Conservation (phyloP, 2,888 invertebrate species). For the Rhyacophila evoluta region DNA sequence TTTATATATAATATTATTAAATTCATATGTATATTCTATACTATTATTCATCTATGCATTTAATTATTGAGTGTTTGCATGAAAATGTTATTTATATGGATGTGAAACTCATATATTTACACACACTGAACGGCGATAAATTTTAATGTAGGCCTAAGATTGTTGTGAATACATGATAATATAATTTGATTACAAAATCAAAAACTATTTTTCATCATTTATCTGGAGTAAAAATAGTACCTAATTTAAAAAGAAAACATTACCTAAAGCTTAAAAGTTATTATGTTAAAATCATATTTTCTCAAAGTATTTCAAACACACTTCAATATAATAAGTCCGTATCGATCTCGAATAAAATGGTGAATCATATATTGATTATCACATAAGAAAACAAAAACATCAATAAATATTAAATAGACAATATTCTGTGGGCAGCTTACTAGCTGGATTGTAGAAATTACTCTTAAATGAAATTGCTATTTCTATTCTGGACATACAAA, state of each 20-base stretch:
- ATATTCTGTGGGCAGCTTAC: no score
- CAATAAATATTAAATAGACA: no score
- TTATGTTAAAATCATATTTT: slow-evolving; percentile 6
- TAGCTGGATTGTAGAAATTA: no score
- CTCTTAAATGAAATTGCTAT: no score
- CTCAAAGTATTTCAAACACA: slow-evolving; percentile 3
- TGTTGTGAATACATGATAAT: slow-evolving; percentile 7
- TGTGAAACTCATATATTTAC: slow-evolving; percentile 18
- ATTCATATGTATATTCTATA: slow-evolving; percentile 34
- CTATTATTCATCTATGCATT: slow-evolving; percentile 33
- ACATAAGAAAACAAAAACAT: not conserved
- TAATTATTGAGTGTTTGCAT: slow-evolving; percentile 28
- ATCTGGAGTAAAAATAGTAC: slow-evolving; percentile 20
- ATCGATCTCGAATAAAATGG: not conserved
- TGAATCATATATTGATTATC: not conserved
- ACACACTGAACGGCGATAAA: slow-evolving; percentile 22
- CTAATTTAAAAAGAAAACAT: slow-evolving; percentile 15
- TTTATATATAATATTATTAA: slow-evolving; percentile 36
- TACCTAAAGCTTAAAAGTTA: not conserved
- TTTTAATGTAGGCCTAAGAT: slow-evolving; percentile 6
- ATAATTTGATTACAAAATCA: slow-evolving; percentile 12
- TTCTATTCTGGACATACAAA: no score
- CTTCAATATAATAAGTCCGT: not conserved
- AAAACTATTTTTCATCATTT: slow-evolving; percentile 24
- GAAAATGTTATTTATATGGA: slow-evolving; percentile 27